Evolutionary conservation across 1,140 invertebrate species (phyloP).

Genomic region (Chironomus tepperi): DNA sequence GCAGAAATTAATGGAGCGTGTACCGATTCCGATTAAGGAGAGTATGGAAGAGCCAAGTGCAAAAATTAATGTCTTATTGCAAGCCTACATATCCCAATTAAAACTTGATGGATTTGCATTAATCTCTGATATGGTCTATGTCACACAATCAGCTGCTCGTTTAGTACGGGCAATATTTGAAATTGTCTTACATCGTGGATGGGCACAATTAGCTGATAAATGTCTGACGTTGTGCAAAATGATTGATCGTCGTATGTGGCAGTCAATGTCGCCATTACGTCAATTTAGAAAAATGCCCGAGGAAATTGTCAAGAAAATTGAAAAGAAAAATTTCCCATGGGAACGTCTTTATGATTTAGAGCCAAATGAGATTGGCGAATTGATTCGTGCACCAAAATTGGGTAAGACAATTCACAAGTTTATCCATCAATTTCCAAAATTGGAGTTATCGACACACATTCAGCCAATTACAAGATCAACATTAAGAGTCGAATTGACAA

Average conservation of each 20-base stretch:
- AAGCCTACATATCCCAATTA: slow-evolving; percentile 97
- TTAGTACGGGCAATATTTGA: slow-evolving; percentile 96
- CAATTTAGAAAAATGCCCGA: slow-evolving; percentile 98
- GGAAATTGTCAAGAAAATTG: slow-evolving; percentile 95
- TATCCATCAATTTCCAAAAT: slow-evolving; percentile 93
- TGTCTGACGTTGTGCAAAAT: slow-evolving; percentile 95
- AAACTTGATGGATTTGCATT: slow-evolving; percentile 97
- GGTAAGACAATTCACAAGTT: slow-evolving; percentile 98
- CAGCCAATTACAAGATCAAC: slow-evolving; percentile 96
- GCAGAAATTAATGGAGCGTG: slow-evolving; percentile 93
- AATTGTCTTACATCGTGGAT: slow-evolving; percentile 81
- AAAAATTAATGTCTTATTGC: slow-evolving; percentile 87
- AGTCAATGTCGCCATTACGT: slow-evolving; percentile 95
- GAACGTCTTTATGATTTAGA: slow-evolving; percentile 92
- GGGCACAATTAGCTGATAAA: slow-evolving; percentile 97
- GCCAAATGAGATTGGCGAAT: slow-evolving; percentile 94
- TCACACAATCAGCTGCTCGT: slow-evolving; percentile 93
- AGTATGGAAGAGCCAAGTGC: slow-evolving; percentile 97
- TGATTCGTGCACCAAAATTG: slow-evolving; percentile 90
- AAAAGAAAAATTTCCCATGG: slow-evolving; percentile 96
- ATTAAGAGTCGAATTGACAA: slow-evolving; percentile 88
- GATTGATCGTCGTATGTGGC: slow-evolving; percentile 99
- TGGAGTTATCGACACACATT: slow-evolving; percentile 91
- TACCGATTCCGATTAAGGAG: slow-evolving; percentile 99
- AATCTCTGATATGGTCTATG: slow-evolving; percentile 99